Evolutionary conservation across 2,888 invertebrate genomes (phyloP), one percentile per base, ranked within the genome.

Genomic region (Gnatocerus cornutus): DNA sequence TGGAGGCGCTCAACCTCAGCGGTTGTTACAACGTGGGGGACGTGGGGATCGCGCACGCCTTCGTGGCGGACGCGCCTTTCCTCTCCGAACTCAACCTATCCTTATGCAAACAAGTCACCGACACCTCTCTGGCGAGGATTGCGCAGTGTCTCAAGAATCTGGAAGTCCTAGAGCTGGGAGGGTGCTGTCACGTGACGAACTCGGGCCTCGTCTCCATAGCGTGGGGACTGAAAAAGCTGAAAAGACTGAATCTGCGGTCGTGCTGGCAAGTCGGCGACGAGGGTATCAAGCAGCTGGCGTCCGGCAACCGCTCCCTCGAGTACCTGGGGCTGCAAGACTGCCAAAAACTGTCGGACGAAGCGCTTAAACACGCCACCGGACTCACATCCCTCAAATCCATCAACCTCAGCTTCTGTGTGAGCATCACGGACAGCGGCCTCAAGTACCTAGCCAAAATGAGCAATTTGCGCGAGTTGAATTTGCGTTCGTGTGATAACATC

Each of bases 1-100:
- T 97, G 74, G 94, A 95, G 80, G 93, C 95, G 52, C 88, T 98
- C 62, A 97, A 96, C 81, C 88, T 98, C 59, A 95, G 95, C 80
- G 97, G 97, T 37, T 97, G 97, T 84, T 98, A 94, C 86, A 97
- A 95, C 86, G 93, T 98, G 43, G 95, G 94, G 39, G 97, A 98
- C 84, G 87, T 90, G 48, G 94, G 94, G 52, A 87, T 98, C 70
- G 91, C 92, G 43, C 93, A 93, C 79, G 96, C 96, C 1, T 93
- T 98, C 79, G 89, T 90, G 48, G 88, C 90, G 7, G 93, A 94
- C 75, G 87, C 93, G 73, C 92, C 93, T 58, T 90, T 92, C 33
- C 87, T 98, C 59, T 92, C 91, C 72, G 89, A 92, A 76, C 88
- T 98, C 72, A 95, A 98, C 84, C 88, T 98, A 61, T 96, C 96